Conservation (phyloP, 2,797 vertebrate genomes). For the Glyptemys insculpta region DNA sequence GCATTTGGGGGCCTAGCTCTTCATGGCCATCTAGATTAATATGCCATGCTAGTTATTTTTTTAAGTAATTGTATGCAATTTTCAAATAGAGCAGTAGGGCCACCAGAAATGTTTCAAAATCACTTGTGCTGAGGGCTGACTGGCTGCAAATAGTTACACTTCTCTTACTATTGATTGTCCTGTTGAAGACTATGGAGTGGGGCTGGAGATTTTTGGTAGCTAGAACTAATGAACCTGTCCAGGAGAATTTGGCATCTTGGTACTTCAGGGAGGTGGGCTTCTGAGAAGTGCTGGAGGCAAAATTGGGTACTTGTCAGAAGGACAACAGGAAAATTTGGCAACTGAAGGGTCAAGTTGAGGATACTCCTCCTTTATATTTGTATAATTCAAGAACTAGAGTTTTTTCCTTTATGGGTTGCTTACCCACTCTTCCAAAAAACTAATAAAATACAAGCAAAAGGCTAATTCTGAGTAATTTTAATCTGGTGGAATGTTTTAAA, state of each 20-base stretch:
- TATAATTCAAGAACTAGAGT: not conserved
- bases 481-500: not conserved
- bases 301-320: not conserved
- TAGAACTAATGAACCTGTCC: not conserved
- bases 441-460: not conserved
- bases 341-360: not conserved
- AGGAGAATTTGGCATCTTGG: not conserved
- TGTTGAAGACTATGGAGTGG: not conserved
- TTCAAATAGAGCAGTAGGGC: not conserved
- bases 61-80: not conserved
- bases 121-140: not conserved
- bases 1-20: not conserved
- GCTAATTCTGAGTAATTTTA: not conserved
- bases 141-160: rapidly evolving
- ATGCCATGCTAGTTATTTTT: not conserved
- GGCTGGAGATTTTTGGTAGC: not conserved
- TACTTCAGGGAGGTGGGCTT: not conserved
- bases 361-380: not conserved
- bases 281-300: not conserved
- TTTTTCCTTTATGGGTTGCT: not conserved
- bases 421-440: not conserved
- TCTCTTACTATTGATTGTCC: rapidly evolving
- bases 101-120: not conserved
- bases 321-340: not conserved
- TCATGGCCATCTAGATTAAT: not conserved